A percentile compares a stretch with the other conserved stretches of the same genome.
Evolutionary conservation across 1,140 invertebrate species (phyloP).

Genomic region (Leptinotarsa undecemlineata): DNA sequence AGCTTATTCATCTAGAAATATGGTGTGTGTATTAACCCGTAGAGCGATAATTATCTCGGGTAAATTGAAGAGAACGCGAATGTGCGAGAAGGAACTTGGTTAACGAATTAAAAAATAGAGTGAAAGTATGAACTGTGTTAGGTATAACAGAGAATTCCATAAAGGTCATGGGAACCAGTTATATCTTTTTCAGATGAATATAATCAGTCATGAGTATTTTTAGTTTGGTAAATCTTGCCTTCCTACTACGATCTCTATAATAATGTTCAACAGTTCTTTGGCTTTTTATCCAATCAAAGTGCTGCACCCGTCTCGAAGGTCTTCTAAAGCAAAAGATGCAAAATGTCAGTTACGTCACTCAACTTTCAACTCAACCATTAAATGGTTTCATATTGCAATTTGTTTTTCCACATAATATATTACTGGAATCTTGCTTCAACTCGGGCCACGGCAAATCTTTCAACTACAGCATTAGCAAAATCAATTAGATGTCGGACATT

Average conservation of each 20-base stretch:
- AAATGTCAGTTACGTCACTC: slow-evolving; percentile 24
- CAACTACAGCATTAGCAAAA: background rate
- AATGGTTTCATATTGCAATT: slow-evolving; percentile 14
- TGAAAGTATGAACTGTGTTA: background rate
- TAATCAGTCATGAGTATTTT: slow-evolving; percentile 1
- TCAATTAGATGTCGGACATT: slow-evolving; percentile 13
- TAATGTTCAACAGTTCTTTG: background rate
- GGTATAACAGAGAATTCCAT: background rate
- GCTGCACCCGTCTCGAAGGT: slow-evolving; percentile 11
- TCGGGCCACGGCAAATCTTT: background rate
- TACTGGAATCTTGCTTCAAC: background rate
- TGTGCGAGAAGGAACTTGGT: background rate
- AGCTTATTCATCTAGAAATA: too few relatives aligned
- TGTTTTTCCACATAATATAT: slow-evolving; percentile 4
- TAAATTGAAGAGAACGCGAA: background rate
- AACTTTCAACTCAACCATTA: slow-evolving; percentile 13
- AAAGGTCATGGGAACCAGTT: background rate
- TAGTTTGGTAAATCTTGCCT: background rate
- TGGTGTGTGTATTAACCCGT: too few relatives aligned
- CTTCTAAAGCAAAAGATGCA: slow-evolving; percentile 11
- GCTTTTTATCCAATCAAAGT: background rate
- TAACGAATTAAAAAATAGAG: background rate
- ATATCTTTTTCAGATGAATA: background rate
- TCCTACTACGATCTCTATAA: background rate
- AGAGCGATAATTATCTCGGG: too few relatives aligned